Conservation (phyloP, 1,140 invertebrate species). For the Philotrypesis tridentata region DNA sequence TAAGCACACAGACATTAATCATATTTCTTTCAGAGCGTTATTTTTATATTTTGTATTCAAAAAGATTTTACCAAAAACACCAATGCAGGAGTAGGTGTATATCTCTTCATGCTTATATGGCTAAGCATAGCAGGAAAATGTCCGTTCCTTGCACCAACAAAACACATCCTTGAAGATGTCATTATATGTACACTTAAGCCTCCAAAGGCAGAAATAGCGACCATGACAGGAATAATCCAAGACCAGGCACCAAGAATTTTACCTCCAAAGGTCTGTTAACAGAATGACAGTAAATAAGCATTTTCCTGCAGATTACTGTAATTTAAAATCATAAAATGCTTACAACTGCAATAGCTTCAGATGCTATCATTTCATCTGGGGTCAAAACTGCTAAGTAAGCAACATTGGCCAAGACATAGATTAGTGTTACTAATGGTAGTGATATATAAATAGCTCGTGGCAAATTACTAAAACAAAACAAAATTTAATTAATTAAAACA, state of each 20-base stretch:
- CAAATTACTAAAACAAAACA: conserved; percentile 83
- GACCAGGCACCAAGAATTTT: conserved; percentile 81
- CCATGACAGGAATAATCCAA: conserved; percentile 89
- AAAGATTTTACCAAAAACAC: conserved; percentile 85
- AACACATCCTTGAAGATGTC: conserved; percentile 92
- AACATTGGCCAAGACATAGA: conserved; percentile 95
- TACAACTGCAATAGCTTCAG: conserved; percentile 96
- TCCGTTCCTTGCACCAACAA: conserved; percentile 91
- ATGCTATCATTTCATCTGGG: conserved; percentile 85
- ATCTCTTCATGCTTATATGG: conserved; percentile 87
- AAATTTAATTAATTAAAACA: conserved; percentile 31
- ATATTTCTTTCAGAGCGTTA: neutral
- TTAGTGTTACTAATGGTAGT: conserved; percentile 89
- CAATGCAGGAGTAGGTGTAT: conserved; percentile 89
- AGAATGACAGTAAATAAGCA: conserved; percentile 12
- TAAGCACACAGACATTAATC: conserved; percentile 46
- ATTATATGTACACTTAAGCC: conserved; percentile 92
- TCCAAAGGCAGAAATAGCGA: conserved; percentile 89
- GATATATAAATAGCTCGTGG: conserved; percentile 96
- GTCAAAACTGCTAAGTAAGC: conserved; percentile 94
- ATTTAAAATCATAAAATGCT: conserved; percentile 64
- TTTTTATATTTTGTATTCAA: neutral
- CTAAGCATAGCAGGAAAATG: conserved; percentile 90
- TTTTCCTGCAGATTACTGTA: neutral
- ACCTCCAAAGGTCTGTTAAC: conserved; percentile 86